Base-by-base conservation (phyloP, 2,113 vertebrate genomes). In the Syrrhaptes paradoxus region DNA sequence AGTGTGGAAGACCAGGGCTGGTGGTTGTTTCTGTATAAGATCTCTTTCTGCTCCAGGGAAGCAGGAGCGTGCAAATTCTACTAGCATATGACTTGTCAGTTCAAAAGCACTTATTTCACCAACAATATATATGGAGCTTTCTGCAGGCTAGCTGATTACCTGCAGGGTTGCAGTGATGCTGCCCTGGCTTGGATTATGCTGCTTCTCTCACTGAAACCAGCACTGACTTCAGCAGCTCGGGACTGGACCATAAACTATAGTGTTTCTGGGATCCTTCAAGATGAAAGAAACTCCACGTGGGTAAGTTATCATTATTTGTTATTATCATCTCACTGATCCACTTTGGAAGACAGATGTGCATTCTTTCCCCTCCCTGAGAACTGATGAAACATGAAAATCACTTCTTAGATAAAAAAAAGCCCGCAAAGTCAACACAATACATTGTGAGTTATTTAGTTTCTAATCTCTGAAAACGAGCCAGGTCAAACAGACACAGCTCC, bases 381-480 rank as follows among this genome's bases (percentile, higher is more conserved):
- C 77, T 85, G 95, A 95, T 86, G 91, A 94, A 84, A 87, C 58
- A 62, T 55, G 74, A 92, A 97, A 95, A 97, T 94, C 85, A 55
- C 88, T 94, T 82, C 88, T 95, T 91, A 92, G 92, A 95, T 92
- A 18, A 57, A 12, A 32, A 73, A 85, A 90, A 54, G 13, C 70
- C 83, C 79, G 57, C 72, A 89, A 95, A 96, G 93, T 95, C 96
- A 95, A 88, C 96, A 88, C 80, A 93, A 85, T 84, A 51, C 84
- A 65, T 79, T 12, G 45, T 89, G 88, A 95, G 87, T 89, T 95
- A 38, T 90, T 92, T 70, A 86, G 94, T 94, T 96, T 91, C 94
- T 96, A 83, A 96, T 96, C 89, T 95, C 87, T 97, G 96, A 94
- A 96, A 97, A 84, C 6, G 85, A 97, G 96, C 96, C 96, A 97